Evolutionary conservation across 1,140 invertebrate genomes (phyloP).

Genomic region (Heterodera carotae): DNA sequence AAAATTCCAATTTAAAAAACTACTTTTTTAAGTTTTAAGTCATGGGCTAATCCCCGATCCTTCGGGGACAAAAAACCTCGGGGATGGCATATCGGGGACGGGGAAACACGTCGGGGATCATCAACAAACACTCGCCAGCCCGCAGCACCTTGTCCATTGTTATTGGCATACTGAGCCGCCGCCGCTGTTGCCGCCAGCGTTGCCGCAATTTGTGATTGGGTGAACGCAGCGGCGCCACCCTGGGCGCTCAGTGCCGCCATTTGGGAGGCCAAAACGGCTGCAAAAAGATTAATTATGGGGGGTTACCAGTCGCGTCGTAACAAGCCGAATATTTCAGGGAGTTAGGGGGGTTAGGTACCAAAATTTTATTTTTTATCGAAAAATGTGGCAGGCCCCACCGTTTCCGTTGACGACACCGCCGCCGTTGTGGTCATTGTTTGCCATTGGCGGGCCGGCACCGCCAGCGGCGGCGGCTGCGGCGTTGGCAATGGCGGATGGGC

Average conservation of each 20-base stretch:
- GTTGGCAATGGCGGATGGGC: conserved; percentile 6
- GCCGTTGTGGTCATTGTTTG: neutral
- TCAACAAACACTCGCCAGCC: no score
- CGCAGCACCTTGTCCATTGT: no score
- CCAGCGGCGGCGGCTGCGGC: conserved; percentile 8
- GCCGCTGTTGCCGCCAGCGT: conserved; percentile 16
- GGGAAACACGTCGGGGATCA: no score
- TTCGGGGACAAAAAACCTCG: no score
- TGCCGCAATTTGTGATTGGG: conserved; percentile 10
- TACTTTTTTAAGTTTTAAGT: no score
- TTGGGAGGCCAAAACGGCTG: conserved; percentile 9
- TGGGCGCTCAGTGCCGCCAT: conserved; percentile 1
- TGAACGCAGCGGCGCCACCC: neutral
- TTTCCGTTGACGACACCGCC: conserved; percentile 4
- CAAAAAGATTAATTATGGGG: neutral
- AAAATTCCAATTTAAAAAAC: no score
- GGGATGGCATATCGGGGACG: no score
- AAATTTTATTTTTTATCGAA: no score
- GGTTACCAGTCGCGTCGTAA: no score
- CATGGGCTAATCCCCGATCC: no score
- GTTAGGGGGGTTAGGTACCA: no score
- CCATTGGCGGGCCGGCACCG: neutral
- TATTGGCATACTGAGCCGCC: conserved; percentile 10
- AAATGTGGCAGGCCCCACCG: neutral
- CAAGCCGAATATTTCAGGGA: no score